phyloP scores from a whole-genome alignment of 2,797 vertebrate genomes.

The Fratercula arctica region DNA sequence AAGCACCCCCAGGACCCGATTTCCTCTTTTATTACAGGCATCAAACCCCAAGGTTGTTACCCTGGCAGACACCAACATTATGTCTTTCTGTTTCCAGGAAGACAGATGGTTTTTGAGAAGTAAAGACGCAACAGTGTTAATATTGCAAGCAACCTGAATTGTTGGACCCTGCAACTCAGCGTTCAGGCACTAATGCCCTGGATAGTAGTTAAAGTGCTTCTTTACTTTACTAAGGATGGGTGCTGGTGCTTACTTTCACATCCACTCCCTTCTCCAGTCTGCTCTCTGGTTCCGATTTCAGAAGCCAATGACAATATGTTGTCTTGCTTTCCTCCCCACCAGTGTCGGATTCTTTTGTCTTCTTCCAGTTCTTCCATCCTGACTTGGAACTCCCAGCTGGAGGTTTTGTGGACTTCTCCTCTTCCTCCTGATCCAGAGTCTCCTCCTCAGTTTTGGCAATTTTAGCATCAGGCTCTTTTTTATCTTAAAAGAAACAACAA shows the following conservation, averaged over 20 bases:
- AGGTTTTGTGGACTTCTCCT: slow-evolving; percentile 7
- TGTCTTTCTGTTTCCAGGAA: not conserved
- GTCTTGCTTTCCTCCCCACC: slow-evolving; percentile 44
- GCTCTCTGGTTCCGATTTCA: slow-evolving; percentile 98
- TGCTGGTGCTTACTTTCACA: slow-evolving; percentile 83
- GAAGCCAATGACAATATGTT: slow-evolving; percentile 83
- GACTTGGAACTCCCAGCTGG: slow-evolving; percentile 31
- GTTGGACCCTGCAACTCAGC: not conserved
- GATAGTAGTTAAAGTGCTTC: not conserved
- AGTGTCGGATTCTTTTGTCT: slow-evolving; percentile 17
- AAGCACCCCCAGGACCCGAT: not conserved
- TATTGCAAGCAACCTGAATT: not conserved
- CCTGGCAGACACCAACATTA: not conserved
- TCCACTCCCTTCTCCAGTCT: slow-evolving; percentile 92
- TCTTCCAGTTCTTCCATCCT: slow-evolving; percentile 49
- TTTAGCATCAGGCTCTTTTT: slow-evolving; percentile 67
- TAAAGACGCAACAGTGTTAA: not conserved
- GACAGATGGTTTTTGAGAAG: not conserved
- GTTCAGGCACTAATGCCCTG: not conserved
- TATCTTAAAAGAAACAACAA: slow-evolving; percentile 47
- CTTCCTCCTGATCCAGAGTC: not conserved
- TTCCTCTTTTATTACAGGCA: not conserved
- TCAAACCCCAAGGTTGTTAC: not conserved
- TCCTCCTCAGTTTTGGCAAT: slow-evolving; percentile 46
- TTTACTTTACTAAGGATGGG: not conserved